Conservation (phyloP, 2,113 vertebrate genomes). For the Xiphophorus hellerii region DNA sequence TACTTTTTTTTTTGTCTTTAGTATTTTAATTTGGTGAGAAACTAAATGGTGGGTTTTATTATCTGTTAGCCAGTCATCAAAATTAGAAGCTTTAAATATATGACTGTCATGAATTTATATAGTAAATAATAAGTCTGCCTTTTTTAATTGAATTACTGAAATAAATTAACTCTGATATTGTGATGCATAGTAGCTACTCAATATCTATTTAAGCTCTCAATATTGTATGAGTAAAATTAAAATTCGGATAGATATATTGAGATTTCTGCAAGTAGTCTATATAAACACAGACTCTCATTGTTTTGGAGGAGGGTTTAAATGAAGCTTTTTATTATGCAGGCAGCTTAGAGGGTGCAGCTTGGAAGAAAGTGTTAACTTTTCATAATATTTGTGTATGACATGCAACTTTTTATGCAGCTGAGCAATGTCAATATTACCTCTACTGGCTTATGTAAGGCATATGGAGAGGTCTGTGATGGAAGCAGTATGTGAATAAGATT, state of each 20-base stretch:
- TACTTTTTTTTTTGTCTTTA: background rate
- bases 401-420: constrained; percentile 69
- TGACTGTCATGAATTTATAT: background rate
- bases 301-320: constrained; percentile 53
- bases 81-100: background rate
- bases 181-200: constrained; percentile 19
- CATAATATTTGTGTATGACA: constrained; percentile 77
- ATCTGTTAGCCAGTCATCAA: background rate
- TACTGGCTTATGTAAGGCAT: constrained; percentile 55
- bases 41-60: background rate
- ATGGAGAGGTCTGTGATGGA: constrained; percentile 58
- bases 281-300: constrained; percentile 43
- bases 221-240: constrained; percentile 53
- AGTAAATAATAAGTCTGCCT: background rate
- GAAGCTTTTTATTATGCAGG: constrained; percentile 51
- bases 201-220: constrained; percentile 47
- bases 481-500: constrained; percentile 71
- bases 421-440: constrained; percentile 75
- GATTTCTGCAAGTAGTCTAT: constrained; percentile 42
- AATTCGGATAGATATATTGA: constrained; percentile 51
- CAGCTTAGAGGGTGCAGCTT: constrained; percentile 30
- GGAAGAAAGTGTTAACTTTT: constrained; percentile 64
- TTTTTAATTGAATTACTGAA: background rate
- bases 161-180: background rate
- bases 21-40: background rate